These are phyloP conservation scores for Pandemis cinnamomeana DNA, from an alignment of 2,888 invertebrate genomes.

Conservation along the genomic window DNA sequence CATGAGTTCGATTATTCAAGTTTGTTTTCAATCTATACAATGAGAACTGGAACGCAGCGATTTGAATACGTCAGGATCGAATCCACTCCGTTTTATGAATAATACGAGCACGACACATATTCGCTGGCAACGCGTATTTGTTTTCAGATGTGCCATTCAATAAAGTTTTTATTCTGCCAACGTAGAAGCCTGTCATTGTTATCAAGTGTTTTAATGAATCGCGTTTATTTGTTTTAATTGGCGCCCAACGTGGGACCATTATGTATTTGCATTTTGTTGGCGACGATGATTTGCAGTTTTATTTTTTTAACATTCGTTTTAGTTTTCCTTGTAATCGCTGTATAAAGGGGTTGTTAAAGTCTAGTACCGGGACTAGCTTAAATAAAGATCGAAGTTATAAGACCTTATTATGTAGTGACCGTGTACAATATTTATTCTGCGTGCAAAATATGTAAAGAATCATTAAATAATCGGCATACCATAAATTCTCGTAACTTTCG, in stretches of 20 bases:
- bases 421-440: too few relatives aligned
- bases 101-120: constrained; percentile 7
- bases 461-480: too few relatives aligned
- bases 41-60: background rate
- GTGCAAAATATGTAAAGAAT: too few relatives aligned
- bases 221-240: background rate
- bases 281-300: background rate
- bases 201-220: background rate
- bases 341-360: too few relatives aligned
- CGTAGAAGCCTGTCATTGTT: background rate
- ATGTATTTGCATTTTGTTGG: background rate
- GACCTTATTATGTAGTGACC: too few relatives aligned
- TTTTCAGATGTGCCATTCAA: background rate
- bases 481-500: too few relatives aligned
- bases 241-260: constrained; percentile 21
- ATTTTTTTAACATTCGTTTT: too few relatives aligned
- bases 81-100: background rate
- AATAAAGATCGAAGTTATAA: too few relatives aligned
- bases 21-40: constrained; percentile 1
- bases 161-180: constrained; percentile 1
- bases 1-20: background rate
- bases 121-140: constrained; percentile 6
- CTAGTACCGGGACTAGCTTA: too few relatives aligned
- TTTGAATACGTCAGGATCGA: constrained; percentile 10
- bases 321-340: too few relatives aligned